A percentile compares a stretch with the other conserved stretches of the same genome.
Evolutionary conservation across 1,140 invertebrate genomes (phyloP).

Genomic region (Trichogramma pretiosum): DNA sequence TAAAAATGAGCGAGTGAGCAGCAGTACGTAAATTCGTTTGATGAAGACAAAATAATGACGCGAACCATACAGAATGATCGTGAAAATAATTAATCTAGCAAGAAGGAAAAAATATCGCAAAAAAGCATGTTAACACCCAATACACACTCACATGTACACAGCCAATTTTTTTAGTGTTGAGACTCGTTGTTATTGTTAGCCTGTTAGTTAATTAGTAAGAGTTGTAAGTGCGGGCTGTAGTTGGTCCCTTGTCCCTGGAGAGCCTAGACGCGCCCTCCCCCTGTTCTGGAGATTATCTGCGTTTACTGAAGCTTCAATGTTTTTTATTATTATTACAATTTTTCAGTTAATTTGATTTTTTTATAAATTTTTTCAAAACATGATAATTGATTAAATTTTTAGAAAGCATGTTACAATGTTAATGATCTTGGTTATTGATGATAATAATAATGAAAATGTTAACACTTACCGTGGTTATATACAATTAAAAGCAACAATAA

Average conservation of each 20-base stretch:
- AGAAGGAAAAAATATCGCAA: slow-evolving; percentile 7
- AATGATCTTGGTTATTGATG: slow-evolving; percentile 14
- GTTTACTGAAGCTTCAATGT: slow-evolving; percentile 19
- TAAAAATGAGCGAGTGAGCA: slow-evolving; percentile 16
- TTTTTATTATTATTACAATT: slow-evolving; percentile 7
- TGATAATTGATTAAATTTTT: slow-evolving; percentile 9
- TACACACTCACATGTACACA: slow-evolving; percentile 27
- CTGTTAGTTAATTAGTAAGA: slow-evolving; percentile 50
- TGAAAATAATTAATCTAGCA: slow-evolving; percentile 16
- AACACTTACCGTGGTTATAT: slow-evolving; percentile 12
- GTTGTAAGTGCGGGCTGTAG: slow-evolving; percentile 48
- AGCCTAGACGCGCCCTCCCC: slow-evolving; percentile 45
- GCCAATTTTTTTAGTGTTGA: slow-evolving; percentile 40
- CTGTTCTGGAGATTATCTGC: slow-evolving; percentile 44
- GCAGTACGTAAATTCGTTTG: slow-evolving; percentile 11
- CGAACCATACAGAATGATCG: slow-evolving; percentile 1
- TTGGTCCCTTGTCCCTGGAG: slow-evolving; percentile 47
- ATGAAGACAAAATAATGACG: slow-evolving; percentile 7
- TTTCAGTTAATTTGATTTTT: slow-evolving; percentile 13
- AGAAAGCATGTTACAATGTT: slow-evolving; percentile 12
- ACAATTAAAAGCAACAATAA: slow-evolving; percentile 5
- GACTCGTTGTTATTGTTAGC: slow-evolving; percentile 49
- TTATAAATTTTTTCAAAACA: not conserved
- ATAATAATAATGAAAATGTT: slow-evolving; percentile 6
- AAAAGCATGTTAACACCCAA: not conserved